These are phyloP conservation scores for Thaleichthys pacificus DNA, from an alignment of 2,797 vertebrate genomes.

Conservation along the genomic window DNA sequence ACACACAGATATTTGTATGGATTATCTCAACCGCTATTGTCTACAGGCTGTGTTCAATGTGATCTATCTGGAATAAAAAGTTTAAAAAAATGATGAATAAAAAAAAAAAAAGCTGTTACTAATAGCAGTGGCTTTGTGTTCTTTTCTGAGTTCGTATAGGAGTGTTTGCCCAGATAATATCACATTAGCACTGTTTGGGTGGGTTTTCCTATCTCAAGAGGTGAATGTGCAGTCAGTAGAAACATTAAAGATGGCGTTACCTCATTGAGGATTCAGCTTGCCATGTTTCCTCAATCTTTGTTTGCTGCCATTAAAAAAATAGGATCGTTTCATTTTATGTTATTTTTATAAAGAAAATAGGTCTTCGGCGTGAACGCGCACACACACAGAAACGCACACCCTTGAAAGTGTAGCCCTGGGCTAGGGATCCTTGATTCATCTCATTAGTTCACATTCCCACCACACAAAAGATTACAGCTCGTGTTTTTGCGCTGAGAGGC, in stretches of 20 bases:
- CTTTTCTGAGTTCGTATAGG: conserved; percentile 78
- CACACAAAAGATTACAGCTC: conserved; percentile 65
- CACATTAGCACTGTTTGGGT: not conserved
- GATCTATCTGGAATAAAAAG: conserved; percentile 84
- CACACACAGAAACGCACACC: conserved; percentile 27
- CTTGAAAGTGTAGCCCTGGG: conserved; percentile 59
- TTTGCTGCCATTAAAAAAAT: no score
- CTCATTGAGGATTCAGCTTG: conserved; percentile 30
- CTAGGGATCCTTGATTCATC: conserved; percentile 67
- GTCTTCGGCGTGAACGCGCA: conserved; percentile 32
- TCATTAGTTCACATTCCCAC: conserved; percentile 69
- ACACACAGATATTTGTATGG: conserved; percentile 86
- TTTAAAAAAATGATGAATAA: conserved; percentile 71
- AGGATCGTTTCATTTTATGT: conserved; percentile 27
- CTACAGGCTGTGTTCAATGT: conserved; percentile 95
- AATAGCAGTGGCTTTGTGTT: conserved; percentile 77
- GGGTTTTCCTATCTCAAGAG: not conserved
- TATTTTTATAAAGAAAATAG: conserved; percentile 32
- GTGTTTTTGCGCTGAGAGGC: conserved; percentile 52
- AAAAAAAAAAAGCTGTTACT: conserved; percentile 82
- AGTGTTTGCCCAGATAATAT: conserved; percentile 47
- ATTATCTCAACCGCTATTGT: conserved; percentile 91
- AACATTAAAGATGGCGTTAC: conserved; percentile 44
- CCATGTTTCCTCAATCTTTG: conserved; percentile 30
- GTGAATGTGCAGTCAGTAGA: not conserved